A percentile compares a stretch with the other conserved stretches of the same genome.
Evolutionary conservation across 2,113 vertebrate species (phyloP).

Genomic region (Plecotus auritus): DNA sequence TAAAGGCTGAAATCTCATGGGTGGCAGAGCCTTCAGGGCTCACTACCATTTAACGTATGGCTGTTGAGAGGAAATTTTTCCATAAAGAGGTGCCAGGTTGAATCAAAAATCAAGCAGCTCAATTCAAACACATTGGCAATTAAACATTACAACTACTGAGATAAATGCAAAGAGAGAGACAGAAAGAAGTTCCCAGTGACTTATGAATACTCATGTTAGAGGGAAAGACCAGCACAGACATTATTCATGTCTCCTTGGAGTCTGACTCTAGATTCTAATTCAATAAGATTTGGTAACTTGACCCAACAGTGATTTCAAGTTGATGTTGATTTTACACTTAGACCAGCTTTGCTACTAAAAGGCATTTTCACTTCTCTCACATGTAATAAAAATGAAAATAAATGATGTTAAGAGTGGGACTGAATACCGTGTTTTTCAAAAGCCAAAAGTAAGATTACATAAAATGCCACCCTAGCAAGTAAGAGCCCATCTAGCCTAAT

Average conservation of each 20-base stretch:
- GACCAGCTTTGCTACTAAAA: slow-evolving; percentile 33
- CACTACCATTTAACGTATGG: slow-evolving; percentile 23
- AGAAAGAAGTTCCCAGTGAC: not conserved
- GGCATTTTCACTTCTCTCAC: not conserved
- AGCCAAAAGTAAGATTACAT: slow-evolving; percentile 4
- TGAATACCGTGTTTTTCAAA: not conserved
- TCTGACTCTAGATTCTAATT: slow-evolving; percentile 40
- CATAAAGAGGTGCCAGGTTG: slow-evolving; percentile 37
- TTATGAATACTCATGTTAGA: slow-evolving; percentile 53
- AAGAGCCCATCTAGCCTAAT: not conserved
- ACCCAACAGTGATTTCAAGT: slow-evolving; percentile 30
- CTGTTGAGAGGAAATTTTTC: slow-evolving; percentile 21
- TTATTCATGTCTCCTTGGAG: slow-evolving; percentile 36
- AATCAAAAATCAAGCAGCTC: slow-evolving; percentile 52
- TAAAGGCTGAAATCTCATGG: slow-evolving; percentile 13
- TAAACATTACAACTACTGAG: slow-evolving; percentile 56
- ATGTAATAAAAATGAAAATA: slow-evolving; percentile 24
- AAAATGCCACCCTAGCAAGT: slow-evolving; percentile 1
- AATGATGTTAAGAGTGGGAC: not conserved
- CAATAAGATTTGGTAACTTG: slow-evolving; percentile 33
- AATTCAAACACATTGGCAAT: slow-evolving; percentile 24
- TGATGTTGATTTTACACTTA: slow-evolving; percentile 38
- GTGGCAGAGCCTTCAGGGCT: not conserved
- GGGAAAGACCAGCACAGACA: slow-evolving; percentile 26
- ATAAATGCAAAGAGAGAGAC: slow-evolving; percentile 38